These are phyloP conservation scores for Acyrthosiphon pisum DNA, from an alignment of 1,140 invertebrate genomes.

Conservation along the genomic window DNA sequence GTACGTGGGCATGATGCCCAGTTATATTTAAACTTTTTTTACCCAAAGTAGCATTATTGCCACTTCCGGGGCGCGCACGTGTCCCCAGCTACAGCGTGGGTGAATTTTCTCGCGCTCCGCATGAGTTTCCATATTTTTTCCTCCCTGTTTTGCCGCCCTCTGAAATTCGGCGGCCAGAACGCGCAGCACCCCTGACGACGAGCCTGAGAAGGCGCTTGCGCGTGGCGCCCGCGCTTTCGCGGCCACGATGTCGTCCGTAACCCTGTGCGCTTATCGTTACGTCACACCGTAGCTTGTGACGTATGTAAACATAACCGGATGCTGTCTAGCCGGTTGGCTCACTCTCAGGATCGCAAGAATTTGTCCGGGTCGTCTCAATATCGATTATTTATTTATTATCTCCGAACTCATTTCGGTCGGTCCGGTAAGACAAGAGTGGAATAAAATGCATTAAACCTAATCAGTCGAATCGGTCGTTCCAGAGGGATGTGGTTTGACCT, in stretches of 20 bases:
- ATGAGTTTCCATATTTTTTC: background rate
- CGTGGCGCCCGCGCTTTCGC: background rate
- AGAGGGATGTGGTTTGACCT: slow-evolving; percentile 21
- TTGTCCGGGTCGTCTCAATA: background rate
- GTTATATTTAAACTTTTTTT: background rate
- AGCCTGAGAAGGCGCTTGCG: background rate
- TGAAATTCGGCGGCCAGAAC: background rate
- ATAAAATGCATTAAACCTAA: background rate
- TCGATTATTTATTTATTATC: background rate
- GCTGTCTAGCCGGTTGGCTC: background rate
- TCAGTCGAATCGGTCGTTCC: background rate
- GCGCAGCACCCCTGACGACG: background rate
- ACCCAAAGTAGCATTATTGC: background rate
- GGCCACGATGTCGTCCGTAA: background rate
- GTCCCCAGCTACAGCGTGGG: background rate
- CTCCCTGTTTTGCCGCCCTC: background rate
- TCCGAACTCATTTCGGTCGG: background rate
- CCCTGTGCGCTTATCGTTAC: background rate
- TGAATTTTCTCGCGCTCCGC: background rate
- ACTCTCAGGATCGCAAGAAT: background rate
- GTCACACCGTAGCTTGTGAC: background rate
- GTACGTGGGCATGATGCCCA: background rate
- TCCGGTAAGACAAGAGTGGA: background rate
- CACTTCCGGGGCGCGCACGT: background rate
- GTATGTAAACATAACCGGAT: background rate